These are phyloP conservation scores for Tetragonula clypearis DNA, from an alignment of 1,140 invertebrate genomes.

Conservation along the genomic window DNA sequence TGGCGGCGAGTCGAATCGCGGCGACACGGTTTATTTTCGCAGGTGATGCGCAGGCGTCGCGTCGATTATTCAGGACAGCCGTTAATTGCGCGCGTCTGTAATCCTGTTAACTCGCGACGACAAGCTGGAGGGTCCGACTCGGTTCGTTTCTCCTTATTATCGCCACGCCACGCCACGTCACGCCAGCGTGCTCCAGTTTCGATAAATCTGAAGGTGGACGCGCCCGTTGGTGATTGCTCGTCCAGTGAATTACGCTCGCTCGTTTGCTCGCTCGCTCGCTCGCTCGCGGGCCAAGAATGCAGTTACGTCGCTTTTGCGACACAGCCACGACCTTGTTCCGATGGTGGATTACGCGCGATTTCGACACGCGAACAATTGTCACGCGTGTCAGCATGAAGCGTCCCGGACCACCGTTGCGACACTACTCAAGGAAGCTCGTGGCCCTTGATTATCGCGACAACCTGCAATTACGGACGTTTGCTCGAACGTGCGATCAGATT, in stretches of 20 bases:
- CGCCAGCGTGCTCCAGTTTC: constrained; percentile 9
- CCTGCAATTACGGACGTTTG: no score
- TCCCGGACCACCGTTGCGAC: not conserved
- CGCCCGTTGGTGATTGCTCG: constrained; percentile 17
- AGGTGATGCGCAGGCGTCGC: constrained; percentile 6
- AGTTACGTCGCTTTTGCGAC: constrained; percentile 30
- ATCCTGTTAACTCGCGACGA: not conserved
- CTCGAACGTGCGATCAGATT: not conserved
- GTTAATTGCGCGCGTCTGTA: constrained; percentile 34
- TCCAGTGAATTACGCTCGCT: constrained; percentile 27
- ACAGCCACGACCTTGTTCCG: not conserved
- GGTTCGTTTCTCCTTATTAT: not conserved
- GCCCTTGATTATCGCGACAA: not conserved
- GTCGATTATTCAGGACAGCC: constrained; percentile 13
- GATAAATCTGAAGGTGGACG: constrained; percentile 15
- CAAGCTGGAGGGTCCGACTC: not conserved
- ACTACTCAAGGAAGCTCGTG: not conserved
- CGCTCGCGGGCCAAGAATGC: not conserved
- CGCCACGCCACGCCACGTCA: no score
- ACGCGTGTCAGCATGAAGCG: constrained; percentile 7
- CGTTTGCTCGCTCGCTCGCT: not conserved
- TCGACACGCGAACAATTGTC: constrained; percentile 19
- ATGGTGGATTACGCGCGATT: constrained; percentile 7
- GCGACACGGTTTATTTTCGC: not conserved
- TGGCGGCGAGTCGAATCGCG: not conserved